These are phyloP conservation scores for Zophobas morio DNA, from an alignment of 1,140 invertebrate species.

Conservation along the genomic window DNA sequence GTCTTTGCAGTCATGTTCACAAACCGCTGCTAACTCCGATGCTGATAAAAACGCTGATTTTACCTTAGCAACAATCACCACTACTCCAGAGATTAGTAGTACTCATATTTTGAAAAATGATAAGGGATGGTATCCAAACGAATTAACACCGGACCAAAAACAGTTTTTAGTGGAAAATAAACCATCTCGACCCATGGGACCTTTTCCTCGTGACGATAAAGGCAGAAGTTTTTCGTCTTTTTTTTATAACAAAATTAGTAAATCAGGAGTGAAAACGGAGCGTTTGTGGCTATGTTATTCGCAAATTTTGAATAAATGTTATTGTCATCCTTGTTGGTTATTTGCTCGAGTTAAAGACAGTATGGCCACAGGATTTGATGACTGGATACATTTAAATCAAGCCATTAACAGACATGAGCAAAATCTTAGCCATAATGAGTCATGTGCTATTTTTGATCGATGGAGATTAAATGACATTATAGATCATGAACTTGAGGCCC, in stretches of 20 bases:
- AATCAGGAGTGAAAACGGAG: too few relatives aligned
- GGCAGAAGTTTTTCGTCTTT: too few relatives aligned
- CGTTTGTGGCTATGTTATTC: not conserved
- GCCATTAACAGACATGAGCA: constrained; percentile 36
- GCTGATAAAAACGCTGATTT: too few relatives aligned
- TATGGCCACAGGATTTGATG: constrained; percentile 15
- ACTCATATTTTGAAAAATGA: not conserved
- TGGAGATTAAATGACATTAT: constrained; percentile 31
- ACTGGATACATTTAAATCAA: constrained; percentile 33
- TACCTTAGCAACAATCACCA: too few relatives aligned
- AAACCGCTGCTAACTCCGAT: too few relatives aligned
- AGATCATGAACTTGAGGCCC: constrained; percentile 1
- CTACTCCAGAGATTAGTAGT: too few relatives aligned
- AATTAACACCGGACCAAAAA: not conserved
- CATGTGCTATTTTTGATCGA: constrained; percentile 28
- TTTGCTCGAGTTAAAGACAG: not conserved
- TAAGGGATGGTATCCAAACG: not conserved
- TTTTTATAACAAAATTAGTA: too few relatives aligned
- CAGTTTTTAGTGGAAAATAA: not conserved
- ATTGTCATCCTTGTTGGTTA: constrained; percentile 42
- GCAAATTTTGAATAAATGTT: constrained; percentile 14
- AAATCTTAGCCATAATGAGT: constrained; percentile 25
- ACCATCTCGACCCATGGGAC: not conserved
- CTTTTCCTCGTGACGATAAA: not conserved
- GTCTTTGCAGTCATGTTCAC: too few relatives aligned